Conservation (phyloP, 2,113 vertebrate species). For the Hippopotamus amphibius region DNA sequence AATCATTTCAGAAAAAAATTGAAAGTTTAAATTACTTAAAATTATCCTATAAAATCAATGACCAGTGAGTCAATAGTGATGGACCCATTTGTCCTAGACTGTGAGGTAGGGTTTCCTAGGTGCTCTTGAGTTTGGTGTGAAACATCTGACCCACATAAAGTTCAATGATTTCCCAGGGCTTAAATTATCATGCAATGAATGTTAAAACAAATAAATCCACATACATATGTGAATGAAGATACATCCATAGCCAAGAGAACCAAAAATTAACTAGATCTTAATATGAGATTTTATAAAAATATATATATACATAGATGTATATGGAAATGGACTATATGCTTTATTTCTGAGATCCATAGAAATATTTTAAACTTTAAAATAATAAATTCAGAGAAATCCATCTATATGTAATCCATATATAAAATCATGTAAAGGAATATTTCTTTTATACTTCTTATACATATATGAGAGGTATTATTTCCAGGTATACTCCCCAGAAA, state of each 20-base stretch:
- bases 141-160: background rate
- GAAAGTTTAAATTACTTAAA: constrained; percentile 35
- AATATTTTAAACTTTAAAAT: constrained; percentile 74
- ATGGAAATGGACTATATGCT: background rate
- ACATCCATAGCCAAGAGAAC: constrained; percentile 19
- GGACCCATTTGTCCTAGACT: background rate
- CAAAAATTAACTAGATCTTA: background rate
- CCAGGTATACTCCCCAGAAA: constrained; percentile 51
- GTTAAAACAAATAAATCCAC: constrained; percentile 52
- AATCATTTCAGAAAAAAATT: constrained; percentile 2
- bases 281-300: background rate
- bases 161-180: background rate
- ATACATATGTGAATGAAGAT: background rate
- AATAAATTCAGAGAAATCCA: constrained; percentile 59
- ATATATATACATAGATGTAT: background rate
- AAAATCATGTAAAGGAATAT: background rate
- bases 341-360: constrained; percentile 65
- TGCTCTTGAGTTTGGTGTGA: background rate
- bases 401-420: background rate
- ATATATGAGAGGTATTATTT: constrained; percentile 43
- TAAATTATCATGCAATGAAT: background rate
- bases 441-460: constrained; percentile 9
- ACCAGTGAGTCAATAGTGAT: background rate
- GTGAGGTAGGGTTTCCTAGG: background rate
- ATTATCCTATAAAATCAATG: background rate